Base-by-base conservation (phyloP, 1,140 invertebrate genomes). In the Forficula auricularia region DNA sequence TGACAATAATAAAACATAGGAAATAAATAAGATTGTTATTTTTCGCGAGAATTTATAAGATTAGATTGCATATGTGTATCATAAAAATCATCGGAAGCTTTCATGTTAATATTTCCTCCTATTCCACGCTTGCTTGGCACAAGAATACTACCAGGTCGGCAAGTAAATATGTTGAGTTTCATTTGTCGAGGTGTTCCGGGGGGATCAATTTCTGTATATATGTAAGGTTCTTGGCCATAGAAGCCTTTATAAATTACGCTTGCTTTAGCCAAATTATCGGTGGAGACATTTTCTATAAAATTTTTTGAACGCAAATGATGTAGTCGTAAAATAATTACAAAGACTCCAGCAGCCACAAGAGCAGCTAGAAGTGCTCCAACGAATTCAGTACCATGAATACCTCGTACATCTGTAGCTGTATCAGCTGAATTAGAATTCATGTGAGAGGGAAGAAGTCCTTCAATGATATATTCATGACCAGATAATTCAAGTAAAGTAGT, bases 401-500 rank as follows among this genome's bases (percentile, higher is more conserved):
- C 34, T 16, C 34, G 4, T 13, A 13, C 34, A 36, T 7, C 7
- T 13, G n/a, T n/a, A 16, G 34, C n/a, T 7, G 16, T 7, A 16
- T 14, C 34, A 7, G 16, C 4, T 7, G 34, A n/a, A 6, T 14
- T 20, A 3, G n/a, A 39, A 19, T 39, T 22, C 16, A 19, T 20
- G 15, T 42, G 2, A 37, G 35, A 13, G 36, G 32, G 12, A 33
- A 18, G 27, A 35, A n/a, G 8, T 41, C 38, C 33, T 32, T 39
- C 22, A 6, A 27, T 27, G 4, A 27, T 27, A 44, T 58, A 60
- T 45, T 59, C 58, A 39, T 59, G 55, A 4, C 57, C 58, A 6
- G 57, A 58, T 7, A 59, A 44, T 47, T 59, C 56, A 33, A 59
- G 44, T 12, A 60, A 43, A 12, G 58, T 59, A 7, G 56, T 54